A percentile compares a stretch with the other conserved stretches of the same genome.
Conservation (phyloP, 2,888 invertebrate genomes). For the Hirtodrosophila alboralis region DNA sequence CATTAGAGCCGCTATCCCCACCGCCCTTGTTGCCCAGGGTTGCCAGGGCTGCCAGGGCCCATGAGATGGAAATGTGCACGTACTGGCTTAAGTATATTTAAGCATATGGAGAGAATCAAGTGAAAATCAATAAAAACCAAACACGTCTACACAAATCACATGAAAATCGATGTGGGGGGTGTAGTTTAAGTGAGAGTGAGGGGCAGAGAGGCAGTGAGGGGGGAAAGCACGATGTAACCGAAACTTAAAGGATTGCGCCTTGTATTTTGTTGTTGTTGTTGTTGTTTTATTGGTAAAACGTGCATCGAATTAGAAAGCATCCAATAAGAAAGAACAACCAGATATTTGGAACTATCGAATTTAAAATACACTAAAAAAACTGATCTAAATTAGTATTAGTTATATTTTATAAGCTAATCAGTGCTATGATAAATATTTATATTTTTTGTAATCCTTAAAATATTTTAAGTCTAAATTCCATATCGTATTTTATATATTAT, state of each 20-base stretch:
- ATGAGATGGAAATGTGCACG: conserved; percentile 74
- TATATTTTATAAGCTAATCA: too few relatives aligned
- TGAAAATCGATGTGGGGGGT: conserved; percentile 78
- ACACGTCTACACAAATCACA: conserved; percentile 79
- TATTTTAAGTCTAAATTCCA: too few relatives aligned
- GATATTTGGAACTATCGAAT: not conserved
- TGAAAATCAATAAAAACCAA: conserved; percentile 80
- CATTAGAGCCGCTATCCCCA: conserved; percentile 66
- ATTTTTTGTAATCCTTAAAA: too few relatives aligned
- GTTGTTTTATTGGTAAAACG: conserved; percentile 72
- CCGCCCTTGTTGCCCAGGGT: conserved; percentile 2
- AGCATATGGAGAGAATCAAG: conserved; percentile 79
- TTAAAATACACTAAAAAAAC: conserved; percentile 15
- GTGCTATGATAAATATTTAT: too few relatives aligned
- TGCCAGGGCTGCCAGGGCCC: conserved; percentile 21
- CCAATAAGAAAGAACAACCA: not conserved
- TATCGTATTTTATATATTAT: too few relatives aligned
- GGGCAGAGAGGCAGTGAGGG: too few relatives aligned
- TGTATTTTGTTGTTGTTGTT: conserved; percentile 44
- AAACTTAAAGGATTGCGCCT: conserved; percentile 64
- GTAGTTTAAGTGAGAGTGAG: too few relatives aligned
- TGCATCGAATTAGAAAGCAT: conserved; percentile 61
- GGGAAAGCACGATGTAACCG: conserved; percentile 40
- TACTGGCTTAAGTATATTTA: conserved; percentile 78
- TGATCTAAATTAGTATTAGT: too few relatives aligned